Evolutionary conservation across 2,113 vertebrate species (phyloP).

Genomic region (Geococcyx californianus): DNA sequence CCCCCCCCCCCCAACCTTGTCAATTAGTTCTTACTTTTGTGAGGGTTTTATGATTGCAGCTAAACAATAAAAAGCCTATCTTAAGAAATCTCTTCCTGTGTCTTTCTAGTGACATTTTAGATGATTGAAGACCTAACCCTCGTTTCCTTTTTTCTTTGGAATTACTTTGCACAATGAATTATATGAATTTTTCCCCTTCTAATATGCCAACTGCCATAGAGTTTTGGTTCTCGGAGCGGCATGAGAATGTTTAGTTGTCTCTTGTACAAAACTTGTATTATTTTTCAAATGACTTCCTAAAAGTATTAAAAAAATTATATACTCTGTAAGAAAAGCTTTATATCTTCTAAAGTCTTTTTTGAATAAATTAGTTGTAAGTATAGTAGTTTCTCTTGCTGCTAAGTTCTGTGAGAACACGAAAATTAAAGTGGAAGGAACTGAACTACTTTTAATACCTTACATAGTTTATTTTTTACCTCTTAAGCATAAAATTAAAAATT

Average conservation of each 20-base stretch:
- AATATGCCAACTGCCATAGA: neutral
- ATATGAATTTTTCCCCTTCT: neutral
- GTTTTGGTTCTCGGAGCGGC: neutral
- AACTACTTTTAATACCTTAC: slow-evolving; percentile 20
- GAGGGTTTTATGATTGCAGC: slow-evolving; percentile 16
- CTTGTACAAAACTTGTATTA: neutral
- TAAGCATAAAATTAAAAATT: neutral
- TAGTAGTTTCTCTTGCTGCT: neutral
- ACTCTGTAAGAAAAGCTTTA: neutral
- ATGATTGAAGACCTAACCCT: neutral
- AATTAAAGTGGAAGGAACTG: neutral
- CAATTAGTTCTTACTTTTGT: slow-evolving; percentile 20
- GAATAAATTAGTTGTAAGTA: neutral
- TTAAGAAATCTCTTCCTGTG: slow-evolving; percentile 30
- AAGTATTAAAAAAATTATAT: neutral
- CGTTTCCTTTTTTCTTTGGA: neutral
- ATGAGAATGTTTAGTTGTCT: neutral
- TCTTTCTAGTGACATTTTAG: slow-evolving; percentile 23
- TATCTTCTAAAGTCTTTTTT: neutral
- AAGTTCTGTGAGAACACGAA: neutral
- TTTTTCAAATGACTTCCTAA: neutral
- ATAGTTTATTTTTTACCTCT: neutral
- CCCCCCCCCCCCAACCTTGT: neutral
- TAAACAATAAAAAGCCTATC: slow-evolving; percentile 53
- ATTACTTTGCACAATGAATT: neutral